Evolutionary conservation across 2,113 vertebrate genomes (phyloP).

Genomic region (Myrmecophaga tridactyla): DNA sequence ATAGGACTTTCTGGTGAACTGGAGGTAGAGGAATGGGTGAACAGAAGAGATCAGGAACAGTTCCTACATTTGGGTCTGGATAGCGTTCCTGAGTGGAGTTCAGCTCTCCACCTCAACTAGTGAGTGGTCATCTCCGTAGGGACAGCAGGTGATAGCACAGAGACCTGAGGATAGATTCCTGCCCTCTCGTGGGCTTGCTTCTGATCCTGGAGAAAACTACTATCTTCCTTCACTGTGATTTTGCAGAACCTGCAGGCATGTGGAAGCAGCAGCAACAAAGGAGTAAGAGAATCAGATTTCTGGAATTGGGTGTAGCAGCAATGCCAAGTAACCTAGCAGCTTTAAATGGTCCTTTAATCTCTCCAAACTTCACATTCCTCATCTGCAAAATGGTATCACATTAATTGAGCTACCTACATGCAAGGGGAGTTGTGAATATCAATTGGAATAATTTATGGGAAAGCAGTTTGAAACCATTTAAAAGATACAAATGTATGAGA

Average conservation of each 20-base stretch:
- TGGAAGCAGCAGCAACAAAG: neutral
- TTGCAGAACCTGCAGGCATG: neutral
- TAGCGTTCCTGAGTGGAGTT: neutral
- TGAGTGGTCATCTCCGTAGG: neutral
- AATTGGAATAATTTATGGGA: neutral
- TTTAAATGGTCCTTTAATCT: neutral
- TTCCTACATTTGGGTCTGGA: neutral
- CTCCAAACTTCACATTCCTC: neutral
- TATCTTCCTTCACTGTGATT: neutral
- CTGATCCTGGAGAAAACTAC: neutral
- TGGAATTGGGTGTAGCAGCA: neutral
- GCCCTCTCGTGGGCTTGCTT: accelerated
- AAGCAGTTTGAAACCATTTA: neutral
- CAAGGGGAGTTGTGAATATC: neutral
- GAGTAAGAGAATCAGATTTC: neutral
- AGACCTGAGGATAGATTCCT: neutral
- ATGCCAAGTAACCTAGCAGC: neutral
- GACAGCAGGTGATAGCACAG: accelerated
- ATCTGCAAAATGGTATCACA: neutral
- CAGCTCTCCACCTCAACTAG: accelerated
- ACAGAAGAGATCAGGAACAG: neutral
- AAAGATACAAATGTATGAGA: neutral
- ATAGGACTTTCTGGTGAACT: neutral
- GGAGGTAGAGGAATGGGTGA: neutral
- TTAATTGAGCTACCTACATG: neutral